Percentiles rank a stretch among this genome's conserved stretches.
phyloP scores from a whole-genome alignment of 2,113 vertebrate species.

The Mirounga angustirostris region DNA sequence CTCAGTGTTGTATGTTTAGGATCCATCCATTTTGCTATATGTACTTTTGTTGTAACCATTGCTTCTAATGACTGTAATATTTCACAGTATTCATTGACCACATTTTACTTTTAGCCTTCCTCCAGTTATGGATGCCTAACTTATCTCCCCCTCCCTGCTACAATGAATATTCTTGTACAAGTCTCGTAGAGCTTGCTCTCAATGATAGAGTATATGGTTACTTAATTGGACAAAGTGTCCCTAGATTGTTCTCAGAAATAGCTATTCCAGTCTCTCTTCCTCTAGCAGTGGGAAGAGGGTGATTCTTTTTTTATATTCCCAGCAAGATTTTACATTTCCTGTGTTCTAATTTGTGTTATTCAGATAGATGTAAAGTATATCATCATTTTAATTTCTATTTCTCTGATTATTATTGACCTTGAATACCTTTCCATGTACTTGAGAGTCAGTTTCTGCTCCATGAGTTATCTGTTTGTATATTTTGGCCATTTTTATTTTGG shows the following conservation, averaged over 20 bases:
- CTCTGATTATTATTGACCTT: not conserved
- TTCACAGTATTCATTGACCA: not conserved
- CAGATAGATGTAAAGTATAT: not conserved
- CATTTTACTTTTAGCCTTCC: not conserved
- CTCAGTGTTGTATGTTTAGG: not conserved
- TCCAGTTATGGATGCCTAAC: not conserved
- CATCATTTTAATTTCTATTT: not conserved
- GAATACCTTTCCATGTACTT: not conserved
- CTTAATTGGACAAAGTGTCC: not conserved
- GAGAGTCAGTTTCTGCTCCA: not conserved
- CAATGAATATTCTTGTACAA: not conserved
- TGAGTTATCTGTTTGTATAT: not conserved
- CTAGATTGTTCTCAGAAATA: not conserved
- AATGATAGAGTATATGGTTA: not conserved
- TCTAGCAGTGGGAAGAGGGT: not conserved
- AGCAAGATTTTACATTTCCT: not conserved
- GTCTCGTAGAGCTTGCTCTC: not conserved
- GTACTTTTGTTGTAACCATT: not conserved
- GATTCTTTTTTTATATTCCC: not conserved
- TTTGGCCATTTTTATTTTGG: slow-evolving; percentile 18
- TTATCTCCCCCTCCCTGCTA: not conserved
- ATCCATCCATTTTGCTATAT: not conserved
- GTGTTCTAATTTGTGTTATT: not conserved
- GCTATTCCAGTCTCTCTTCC: not conserved
- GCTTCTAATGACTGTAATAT: not conserved